phyloP scores from a whole-genome alignment of 2,888 invertebrate species.

The Ornithoptera priamus region DNA sequence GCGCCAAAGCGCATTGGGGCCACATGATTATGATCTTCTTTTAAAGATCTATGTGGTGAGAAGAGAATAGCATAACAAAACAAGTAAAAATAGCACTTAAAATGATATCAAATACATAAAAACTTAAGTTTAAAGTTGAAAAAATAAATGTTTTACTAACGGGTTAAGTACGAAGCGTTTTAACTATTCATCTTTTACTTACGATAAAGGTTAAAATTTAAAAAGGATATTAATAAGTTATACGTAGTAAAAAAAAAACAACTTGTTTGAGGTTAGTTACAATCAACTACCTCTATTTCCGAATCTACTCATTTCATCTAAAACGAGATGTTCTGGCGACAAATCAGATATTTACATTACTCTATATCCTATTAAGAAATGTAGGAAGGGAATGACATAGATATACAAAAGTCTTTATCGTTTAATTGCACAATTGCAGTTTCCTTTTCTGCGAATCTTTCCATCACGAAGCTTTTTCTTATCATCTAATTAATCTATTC shows the following conservation, averaged over 20 bases:
- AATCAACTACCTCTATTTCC: no score
- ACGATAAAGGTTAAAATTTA: no score
- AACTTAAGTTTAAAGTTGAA: neutral
- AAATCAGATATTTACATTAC: neutral
- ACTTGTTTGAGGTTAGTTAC: no score
- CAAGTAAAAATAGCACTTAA: no score
- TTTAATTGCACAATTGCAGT: constrained; percentile 23
- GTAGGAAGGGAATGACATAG: constrained; percentile 14
- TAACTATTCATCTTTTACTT: no score
- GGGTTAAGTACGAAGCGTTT: no score
- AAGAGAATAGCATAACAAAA: neutral
- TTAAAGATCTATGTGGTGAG: neutral
- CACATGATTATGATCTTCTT: neutral
- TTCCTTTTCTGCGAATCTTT: constrained; percentile 16
- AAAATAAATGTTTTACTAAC: neutral
- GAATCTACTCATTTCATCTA: neutral
- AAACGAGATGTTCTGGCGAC: neutral
- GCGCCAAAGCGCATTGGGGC: neutral
- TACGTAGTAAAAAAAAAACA: no score
- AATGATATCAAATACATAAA: no score
- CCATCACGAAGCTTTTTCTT: constrained; percentile 8
- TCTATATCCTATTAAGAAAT: neutral
- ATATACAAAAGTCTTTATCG: constrained; percentile 6
- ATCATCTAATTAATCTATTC: constrained; percentile 9
- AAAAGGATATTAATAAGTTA: no score